Evolutionary conservation across 2,113 vertebrate species (phyloP), one percentile per base, ranked within the genome.

Genomic region (Girardinichthys multiradiatus): DNA sequence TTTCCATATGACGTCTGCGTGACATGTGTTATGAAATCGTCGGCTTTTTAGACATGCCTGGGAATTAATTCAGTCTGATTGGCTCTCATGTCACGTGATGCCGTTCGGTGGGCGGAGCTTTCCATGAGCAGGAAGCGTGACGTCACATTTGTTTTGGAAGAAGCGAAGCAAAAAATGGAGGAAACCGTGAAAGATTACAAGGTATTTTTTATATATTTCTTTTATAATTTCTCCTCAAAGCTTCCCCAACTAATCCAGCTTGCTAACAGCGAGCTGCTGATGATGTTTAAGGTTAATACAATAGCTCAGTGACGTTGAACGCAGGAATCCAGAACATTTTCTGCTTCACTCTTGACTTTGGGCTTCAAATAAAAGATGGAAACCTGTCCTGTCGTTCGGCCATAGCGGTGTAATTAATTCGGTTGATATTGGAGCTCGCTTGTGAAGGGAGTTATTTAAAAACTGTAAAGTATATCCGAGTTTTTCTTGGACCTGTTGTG

Each of bases 131-230:
- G 84, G 86, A 90, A 84, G 82, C 57, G 21, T 86, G 86, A 88
- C 90, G 91, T 91, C 70, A 82, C 67, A 29, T 87, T 91, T 91
- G 89, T 93, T 94, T 84, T 90, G 89, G 79, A 51, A 81, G 84
- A 72, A 64, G 48, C 63, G 31, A 51, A 26, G 64, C 60, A 33
- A 86, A 54, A 72, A 90, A 94, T 94, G 93, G 92, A 90, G 71
- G 67, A 80, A 37, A 90, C 30, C 72, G 33, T n/a, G 10, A 88
- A 83, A 2, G 90, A 91, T 77, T 89, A 73, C 63, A 94, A 93
- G 92, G 94, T 94, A 84, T 68, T 72, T 4, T 0, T 61, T 64
- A 51, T n/a, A 28, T 64, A 26, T 66, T 9, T 1, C 11, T 29
- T 19, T 5, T 1, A 31, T 8, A 17, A 30, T 30, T 72, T n/a